phyloP scores from a whole-genome alignment of 64 coral and sea anemone genomes.

The Anthopleura sola region DNA sequence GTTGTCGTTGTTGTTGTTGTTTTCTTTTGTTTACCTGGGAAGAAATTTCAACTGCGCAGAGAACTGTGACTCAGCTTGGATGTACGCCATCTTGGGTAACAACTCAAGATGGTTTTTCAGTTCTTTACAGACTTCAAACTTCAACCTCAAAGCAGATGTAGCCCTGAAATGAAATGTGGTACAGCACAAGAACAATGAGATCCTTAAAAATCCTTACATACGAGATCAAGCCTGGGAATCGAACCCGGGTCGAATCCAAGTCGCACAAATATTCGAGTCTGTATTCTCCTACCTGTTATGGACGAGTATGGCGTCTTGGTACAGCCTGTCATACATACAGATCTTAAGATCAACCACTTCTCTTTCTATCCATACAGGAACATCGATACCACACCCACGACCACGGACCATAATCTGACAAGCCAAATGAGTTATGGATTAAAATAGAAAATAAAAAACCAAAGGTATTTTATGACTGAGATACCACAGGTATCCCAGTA shows the following conservation, averaged over 20 bases:
- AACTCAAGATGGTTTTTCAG: conserved; percentile 89
- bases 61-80: conserved; percentile 96
- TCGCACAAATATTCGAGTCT: too few species aligned
- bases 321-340: conserved; percentile 92
- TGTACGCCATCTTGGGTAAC: conserved; percentile 95
- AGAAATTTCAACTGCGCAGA: conserved; percentile 98
- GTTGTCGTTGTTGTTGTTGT: background rate
- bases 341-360: conserved; percentile 93
- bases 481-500: too few species aligned
- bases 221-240: too few species aligned
- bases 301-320: conserved; percentile 96
- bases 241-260: too few species aligned
- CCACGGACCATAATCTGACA: conserved; percentile 77
- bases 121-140: conserved; percentile 99
- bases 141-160: conserved; percentile 89
- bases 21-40: conserved; percentile 72
- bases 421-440: too few species aligned
- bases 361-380: conserved; percentile 96
- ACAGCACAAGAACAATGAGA: background rate
- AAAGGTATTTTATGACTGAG: too few species aligned
- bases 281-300: conserved; percentile 99
- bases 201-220: too few species aligned
- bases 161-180: conserved; percentile 43
- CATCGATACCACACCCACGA: conserved; percentile 86
- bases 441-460: too few species aligned